Evolutionary conservation across 1,140 invertebrate species (phyloP).

Genomic region (Ceratosolen fusciceps): DNA sequence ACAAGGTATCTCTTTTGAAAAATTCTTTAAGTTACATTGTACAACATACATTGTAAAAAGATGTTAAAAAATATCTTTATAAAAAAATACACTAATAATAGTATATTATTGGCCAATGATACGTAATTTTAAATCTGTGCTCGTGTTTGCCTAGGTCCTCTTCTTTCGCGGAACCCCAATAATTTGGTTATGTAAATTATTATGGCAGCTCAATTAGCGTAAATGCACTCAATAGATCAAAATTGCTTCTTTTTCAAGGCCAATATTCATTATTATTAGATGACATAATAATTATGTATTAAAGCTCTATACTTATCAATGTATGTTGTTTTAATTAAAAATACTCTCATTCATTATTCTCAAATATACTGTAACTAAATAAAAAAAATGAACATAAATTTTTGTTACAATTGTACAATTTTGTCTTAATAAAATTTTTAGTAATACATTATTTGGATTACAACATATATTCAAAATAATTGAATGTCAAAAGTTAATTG

Average conservation of each 20-base stretch:
- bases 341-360: neutral
- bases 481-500: no score
- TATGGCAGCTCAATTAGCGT: constrained; percentile 33
- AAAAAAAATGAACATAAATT: no score
- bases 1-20: no score
- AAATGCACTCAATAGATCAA: constrained; percentile 29
- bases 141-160: neutral
- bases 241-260: constrained; percentile 31
- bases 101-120: neutral
- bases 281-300: constrained; percentile 16
- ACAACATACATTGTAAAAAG: no score
- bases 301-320: neutral
- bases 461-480: no score
- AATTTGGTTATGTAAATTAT: constrained; percentile 58
- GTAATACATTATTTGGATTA: no score
- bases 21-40: no score
- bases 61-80: no score
- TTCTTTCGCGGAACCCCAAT: constrained; percentile 46
- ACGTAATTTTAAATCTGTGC: neutral
- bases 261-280: neutral
- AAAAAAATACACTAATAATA: no score
- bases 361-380: neutral
- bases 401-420: no score
- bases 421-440: no score
- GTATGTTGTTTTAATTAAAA: neutral